A percentile compares a stretch with the other conserved stretches of the same genome.
phyloP scores from a whole-genome alignment of 23 tunicate genomes.

The Ascidia mentula region DNA sequence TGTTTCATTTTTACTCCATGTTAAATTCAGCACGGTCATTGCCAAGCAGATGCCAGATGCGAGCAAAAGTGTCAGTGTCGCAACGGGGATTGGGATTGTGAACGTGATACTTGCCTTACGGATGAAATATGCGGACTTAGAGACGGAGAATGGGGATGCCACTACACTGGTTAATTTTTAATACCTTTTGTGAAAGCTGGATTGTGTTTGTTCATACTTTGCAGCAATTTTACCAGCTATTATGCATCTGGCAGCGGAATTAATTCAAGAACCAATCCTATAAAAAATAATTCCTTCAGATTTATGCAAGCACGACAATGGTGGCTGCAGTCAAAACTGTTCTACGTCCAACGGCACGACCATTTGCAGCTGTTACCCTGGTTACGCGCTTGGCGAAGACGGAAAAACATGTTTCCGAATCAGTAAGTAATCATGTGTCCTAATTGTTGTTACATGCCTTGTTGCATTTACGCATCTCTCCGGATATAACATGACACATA shows the following conservation, averaged over 20 bases:
- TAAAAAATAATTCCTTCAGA: too few species aligned
- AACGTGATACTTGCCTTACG: constrained; percentile 4
- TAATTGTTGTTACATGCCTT: too few species aligned
- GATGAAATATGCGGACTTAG: constrained; percentile 43
- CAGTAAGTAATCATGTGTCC: too few species aligned
- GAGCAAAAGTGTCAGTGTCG: constrained; percentile 30
- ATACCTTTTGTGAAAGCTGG: too few species aligned
- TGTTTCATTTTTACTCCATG: too few species aligned
- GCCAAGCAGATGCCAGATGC: constrained; percentile 13
- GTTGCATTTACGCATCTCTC: too few species aligned
- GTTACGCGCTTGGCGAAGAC: constrained; percentile 32
- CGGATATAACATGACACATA: too few species aligned
- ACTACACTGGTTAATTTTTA: constrained; percentile 44
- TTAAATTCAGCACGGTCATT: constrained; percentile 20
- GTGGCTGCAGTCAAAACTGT: constrained; percentile 55
- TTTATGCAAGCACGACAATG: constrained; percentile 49
- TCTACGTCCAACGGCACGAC: constrained; percentile 2
- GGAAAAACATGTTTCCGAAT: constrained; percentile 30
- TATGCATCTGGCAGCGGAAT: too few species aligned
- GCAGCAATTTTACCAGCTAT: too few species aligned
- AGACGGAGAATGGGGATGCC: constrained; percentile 41
- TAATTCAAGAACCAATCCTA: too few species aligned
- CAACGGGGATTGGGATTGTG: constrained; percentile 30
- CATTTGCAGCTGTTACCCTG: constrained; percentile 35
- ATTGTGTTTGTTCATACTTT: too few species aligned